Evolutionary conservation across 2,113 vertebrate genomes (phyloP), one percentile per base, ranked within the genome.

Genomic region (Myotis brandtii): DNA sequence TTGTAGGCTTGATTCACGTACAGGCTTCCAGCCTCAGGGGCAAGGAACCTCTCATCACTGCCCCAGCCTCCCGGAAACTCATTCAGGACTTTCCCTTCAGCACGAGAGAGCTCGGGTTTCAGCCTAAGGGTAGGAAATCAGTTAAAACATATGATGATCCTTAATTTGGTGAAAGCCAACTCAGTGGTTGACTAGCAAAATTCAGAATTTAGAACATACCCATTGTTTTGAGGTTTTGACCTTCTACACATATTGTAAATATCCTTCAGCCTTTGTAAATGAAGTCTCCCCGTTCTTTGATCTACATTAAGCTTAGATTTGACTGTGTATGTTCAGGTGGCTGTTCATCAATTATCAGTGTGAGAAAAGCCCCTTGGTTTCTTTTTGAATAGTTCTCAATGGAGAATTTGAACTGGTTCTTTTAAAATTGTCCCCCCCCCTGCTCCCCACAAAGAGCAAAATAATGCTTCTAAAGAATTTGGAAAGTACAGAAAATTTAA

Each of bases 401-500:
- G 70, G 72, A 93, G 89, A 94, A 85, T 88, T 88, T 91, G 95
- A 89, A 76, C 18, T 32, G 25, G 18, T 75, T 92, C 27, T 93
- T 96, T 77, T 56, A 83, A 93, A 92, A 87, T 25, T 73, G 32
- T 34, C 23, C 76, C 16, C 0, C 1, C 1, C 23, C 30, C 4
- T n/a, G n/a, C 43, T 7, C 43, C 40, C 5, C 21, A 37, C 2
- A 40, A 30, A 84, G 50, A 79, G 21, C 50, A 77, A 86, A 93
- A 52, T 73, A 54, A 59, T 79, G 54, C 43, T 91, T 95, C 5
- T 82, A 40, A 93, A 82, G 73, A 92, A 86, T 96, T 92, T 86
- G 87, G 67, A 83, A 95, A 96, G 59, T 91, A 92, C 82, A 86
- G 66, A 82, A 87, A 73, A 67, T 85, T 37, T 91, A 91, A 94